phyloP scores from a whole-genome alignment of 2,888 invertebrate genomes.

The Dasysyrphus albostriatus region DNA sequence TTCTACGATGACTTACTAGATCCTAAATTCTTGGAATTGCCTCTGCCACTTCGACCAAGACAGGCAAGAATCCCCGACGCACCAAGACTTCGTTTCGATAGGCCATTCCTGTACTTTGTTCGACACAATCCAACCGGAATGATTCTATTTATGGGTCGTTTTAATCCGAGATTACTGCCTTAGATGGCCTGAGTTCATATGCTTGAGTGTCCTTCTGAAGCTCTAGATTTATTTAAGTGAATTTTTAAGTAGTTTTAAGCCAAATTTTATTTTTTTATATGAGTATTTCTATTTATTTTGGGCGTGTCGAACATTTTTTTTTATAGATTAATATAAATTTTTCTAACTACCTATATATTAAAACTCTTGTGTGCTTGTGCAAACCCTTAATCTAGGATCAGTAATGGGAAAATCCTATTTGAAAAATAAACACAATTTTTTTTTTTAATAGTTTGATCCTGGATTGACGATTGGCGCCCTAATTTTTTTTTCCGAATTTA shows the following conservation, averaged over 20 bases:
- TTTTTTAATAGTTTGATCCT: conserved; percentile 47
- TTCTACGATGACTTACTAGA: conserved; percentile 88
- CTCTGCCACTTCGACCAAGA: conserved; percentile 88
- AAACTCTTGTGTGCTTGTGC: conserved; percentile 37
- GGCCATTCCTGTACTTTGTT: conserved; percentile 94
- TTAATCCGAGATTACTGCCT: conserved; percentile 92
- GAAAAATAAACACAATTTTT: conserved; percentile 4
- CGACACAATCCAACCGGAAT: conserved; percentile 96
- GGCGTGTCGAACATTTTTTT: conserved; percentile 25
- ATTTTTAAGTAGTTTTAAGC: conserved; percentile 62
- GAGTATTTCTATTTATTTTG: conserved; percentile 23
- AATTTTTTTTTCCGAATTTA: conserved; percentile 25
- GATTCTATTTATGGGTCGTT: conserved; percentile 94
- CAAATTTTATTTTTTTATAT: conserved; percentile 43
- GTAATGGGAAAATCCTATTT: conserved; percentile 11
- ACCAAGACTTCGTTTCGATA: conserved; percentile 91
- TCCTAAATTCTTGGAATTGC: conserved; percentile 85
- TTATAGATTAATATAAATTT: conserved; percentile 45
- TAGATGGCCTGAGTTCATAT: conserved; percentile 81
- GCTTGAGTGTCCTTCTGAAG: not conserved
- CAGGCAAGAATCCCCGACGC: conserved; percentile 89
- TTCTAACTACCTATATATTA: conserved; percentile 32
- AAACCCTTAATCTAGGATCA: conserved; percentile 74
- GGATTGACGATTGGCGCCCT: conserved; percentile 70
- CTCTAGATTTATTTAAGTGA: conserved; percentile 42